Conservation (phyloP, 2,113 vertebrate genomes). For the Aleadryas rufinucha region DNA sequence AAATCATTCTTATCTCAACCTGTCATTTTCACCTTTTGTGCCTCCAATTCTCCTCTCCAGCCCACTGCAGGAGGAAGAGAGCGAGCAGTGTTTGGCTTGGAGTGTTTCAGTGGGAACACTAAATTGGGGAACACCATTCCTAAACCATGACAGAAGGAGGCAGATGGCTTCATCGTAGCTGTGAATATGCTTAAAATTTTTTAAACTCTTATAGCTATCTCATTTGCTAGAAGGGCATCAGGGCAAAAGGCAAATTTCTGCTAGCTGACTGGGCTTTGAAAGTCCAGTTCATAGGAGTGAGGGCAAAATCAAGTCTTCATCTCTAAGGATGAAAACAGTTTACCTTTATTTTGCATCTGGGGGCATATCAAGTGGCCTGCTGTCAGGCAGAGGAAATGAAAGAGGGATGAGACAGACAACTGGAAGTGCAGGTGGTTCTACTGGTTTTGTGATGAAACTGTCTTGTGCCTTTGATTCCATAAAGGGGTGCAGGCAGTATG, state of each 20-base stretch:
- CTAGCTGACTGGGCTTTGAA: background rate
- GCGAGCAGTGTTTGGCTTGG: accelerated
- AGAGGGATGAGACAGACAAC: slow-evolving; percentile 50
- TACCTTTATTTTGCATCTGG: slow-evolving; percentile 20
- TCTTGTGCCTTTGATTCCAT: slow-evolving; percentile 13
- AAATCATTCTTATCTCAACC: background rate
- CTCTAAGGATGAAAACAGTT: slow-evolving; percentile 1
- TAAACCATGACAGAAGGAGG: background rate
- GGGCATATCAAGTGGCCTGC: slow-evolving; percentile 14
- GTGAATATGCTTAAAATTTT: background rate
- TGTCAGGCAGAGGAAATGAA: slow-evolving; percentile 71
- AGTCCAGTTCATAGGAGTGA: background rate
- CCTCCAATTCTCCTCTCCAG: background rate
- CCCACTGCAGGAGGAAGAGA: no score
- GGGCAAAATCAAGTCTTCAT: background rate
- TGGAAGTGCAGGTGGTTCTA: slow-evolving; percentile 57
- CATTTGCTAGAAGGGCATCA: background rate
- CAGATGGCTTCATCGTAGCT: background rate
- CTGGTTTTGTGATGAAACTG: slow-evolving; percentile 1
- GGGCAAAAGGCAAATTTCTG: background rate
- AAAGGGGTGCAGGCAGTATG: background rate
- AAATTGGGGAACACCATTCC: background rate
- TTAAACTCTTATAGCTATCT: background rate
- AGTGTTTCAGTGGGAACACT: background rate
- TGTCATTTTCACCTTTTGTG: background rate